Evolutionary conservation across 2,797 vertebrate genomes (phyloP).

Genomic region (Chaenodraco wilsoni): DNA sequence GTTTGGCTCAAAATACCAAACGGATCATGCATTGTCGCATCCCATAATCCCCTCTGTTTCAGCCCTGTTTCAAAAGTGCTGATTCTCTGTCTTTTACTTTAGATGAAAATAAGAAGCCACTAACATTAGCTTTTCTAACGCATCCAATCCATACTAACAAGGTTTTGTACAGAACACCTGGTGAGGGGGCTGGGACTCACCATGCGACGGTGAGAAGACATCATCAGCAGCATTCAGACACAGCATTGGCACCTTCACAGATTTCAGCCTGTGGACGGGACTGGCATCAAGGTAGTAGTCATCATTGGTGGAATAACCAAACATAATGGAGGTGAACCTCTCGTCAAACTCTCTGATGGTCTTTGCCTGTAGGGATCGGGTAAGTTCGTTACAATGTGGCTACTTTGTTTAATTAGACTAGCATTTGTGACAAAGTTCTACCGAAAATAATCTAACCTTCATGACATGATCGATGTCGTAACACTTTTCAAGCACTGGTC

Average conservation of each 20-base stretch:
- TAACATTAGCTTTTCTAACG: background rate
- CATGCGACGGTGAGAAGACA: conserved; percentile 95
- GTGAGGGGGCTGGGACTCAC: conserved; percentile 76
- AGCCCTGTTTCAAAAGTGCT: no score
- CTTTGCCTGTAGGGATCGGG: conserved; percentile 85
- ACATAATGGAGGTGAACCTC: conserved; percentile 97
- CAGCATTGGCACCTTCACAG: conserved; percentile 95
- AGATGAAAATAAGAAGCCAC: no score
- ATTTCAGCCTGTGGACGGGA: conserved; percentile 91
- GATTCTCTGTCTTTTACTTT: no score
- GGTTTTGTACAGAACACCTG: background rate
- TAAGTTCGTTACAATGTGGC: background rate
- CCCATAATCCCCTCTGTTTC: no score
- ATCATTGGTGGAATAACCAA: conserved; percentile 93
- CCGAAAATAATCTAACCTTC: conserved; percentile 86
- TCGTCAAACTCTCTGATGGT: conserved; percentile 97
- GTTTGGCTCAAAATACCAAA: no score
- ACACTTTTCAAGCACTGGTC: conserved; percentile 92
- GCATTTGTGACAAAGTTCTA: conserved; percentile 17
- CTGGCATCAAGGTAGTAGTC: conserved; percentile 97
- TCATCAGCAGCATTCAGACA: conserved; percentile 97
- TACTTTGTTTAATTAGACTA: conserved; percentile 21
- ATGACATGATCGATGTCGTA: conserved; percentile 97
- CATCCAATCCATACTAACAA: no score
- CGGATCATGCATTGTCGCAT: no score